A percentile compares a stretch with the other conserved stretches of the same genome.
These are phyloP conservation scores for Petroica traversi DNA, from an alignment of 2,113 vertebrate genomes.

Conservation along the genomic window DNA sequence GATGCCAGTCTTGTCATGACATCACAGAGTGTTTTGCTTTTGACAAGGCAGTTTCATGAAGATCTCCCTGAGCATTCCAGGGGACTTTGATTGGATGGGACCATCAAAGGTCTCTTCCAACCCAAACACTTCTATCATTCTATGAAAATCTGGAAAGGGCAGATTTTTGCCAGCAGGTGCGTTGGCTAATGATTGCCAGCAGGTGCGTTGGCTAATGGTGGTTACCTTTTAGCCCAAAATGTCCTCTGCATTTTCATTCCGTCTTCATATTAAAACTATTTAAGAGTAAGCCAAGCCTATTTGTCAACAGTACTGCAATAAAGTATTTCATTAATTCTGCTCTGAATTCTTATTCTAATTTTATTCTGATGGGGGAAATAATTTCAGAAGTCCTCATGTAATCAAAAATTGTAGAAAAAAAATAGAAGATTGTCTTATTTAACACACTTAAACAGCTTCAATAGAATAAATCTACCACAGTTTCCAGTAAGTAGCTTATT, in stretches of 20 bases:
- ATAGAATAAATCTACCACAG: neutral
- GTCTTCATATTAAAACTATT: neutral
- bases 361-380: neutral
- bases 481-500: neutral
- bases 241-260: neutral
- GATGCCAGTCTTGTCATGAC: neutral
- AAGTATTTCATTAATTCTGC: neutral
- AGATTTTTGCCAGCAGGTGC: neutral
- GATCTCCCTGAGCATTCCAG: neutral
- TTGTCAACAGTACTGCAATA: neutral
- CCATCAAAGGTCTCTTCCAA: neutral
- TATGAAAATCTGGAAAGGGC: neutral
- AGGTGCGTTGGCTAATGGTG: accelerated
- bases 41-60: neutral
- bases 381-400: neutral
- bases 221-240: neutral
- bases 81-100: neutral
- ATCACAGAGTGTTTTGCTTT: neutral
- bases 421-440: neutral
- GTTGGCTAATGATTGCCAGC: accelerated
- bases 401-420: neutral
- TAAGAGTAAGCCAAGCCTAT: neutral
- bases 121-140: neutral
- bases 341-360: neutral
- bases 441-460: neutral